Evolutionary conservation across 2,888 invertebrate genomes (phyloP), one percentile per base, ranked within the genome.

Genomic region (Melitaea athalia): DNA sequence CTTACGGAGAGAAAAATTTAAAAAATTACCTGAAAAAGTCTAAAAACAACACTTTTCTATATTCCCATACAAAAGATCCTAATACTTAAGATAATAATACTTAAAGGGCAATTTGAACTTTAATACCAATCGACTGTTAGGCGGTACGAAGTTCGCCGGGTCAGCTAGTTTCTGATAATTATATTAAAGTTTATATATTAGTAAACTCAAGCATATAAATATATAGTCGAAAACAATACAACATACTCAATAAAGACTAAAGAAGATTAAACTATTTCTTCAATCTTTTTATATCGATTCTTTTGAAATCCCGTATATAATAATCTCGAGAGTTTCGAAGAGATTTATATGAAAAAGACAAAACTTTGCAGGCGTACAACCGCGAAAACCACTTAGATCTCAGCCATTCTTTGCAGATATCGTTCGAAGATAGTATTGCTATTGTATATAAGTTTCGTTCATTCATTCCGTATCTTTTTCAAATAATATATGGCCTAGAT

Each of bases 331-430:
- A 59, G 12, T 59, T 59, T 11, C 38, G n/a, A 42, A 59, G 38
- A 59, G 38, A 42, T 59, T 59, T 59, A 42, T 59, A 49, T 49
- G 24, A 64, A 49, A 59, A 59, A 33, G 42, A 38, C 12, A n/a
- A 38, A 59, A 59, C 38, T 42, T 59, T 33, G 10, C 38, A 33
- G 11, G 14, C 31, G n/a, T 31, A 60, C 45, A 14, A 33, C 31
- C 10, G 5, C 5, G 11, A 52, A 52, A 52, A 52, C 52, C 17
- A 52, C 24, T 52, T 24, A 12, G 52, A 31, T 5, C 52, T 52
- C 24, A 31, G 7, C 24, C 5, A 24, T 52, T 52, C 52, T 52
- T 24, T 52, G 11, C 12, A 31, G 12, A 52, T 24, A 17, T 52
- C 17, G 11, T 10, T 52, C 15, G 8, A 24, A 52, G 31, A 52